Conservation (phyloP, 2,797 vertebrate species). For the Rhadinocentrus ornatus region DNA sequence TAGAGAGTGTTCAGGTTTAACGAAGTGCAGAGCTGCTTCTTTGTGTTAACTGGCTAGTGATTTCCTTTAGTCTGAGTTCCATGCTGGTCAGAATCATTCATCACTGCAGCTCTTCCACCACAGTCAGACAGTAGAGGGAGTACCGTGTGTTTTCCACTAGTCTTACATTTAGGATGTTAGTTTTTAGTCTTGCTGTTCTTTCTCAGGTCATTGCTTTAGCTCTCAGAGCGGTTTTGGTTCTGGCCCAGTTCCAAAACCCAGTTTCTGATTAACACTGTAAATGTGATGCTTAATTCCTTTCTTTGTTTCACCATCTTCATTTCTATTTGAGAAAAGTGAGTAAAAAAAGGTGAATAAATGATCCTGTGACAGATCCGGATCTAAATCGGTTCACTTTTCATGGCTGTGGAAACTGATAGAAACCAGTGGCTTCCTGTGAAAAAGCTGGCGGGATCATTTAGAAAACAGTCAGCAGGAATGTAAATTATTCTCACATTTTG, state of each 20-base stretch:
- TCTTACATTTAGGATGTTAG: too few relatives aligned
- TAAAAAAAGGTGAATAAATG: too few relatives aligned
- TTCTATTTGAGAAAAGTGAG: neutral
- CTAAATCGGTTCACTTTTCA: neutral
- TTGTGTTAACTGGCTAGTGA: conserved; percentile 57
- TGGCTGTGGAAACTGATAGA: neutral
- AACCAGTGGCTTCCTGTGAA: neutral
- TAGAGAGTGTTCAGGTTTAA: conserved; percentile 27
- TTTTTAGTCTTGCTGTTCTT: too few relatives aligned
- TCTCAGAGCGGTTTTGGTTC: too few relatives aligned
- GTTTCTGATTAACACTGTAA: too few relatives aligned
- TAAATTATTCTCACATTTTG: conserved; percentile 5
- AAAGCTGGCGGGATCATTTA: too few relatives aligned
- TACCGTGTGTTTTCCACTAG: too few relatives aligned
- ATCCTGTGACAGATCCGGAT: neutral
- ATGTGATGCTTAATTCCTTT: neutral
- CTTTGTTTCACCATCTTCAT: neutral
- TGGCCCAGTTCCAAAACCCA: too few relatives aligned
- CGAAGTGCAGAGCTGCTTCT: conserved; percentile 31
- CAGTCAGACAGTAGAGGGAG: too few relatives aligned
- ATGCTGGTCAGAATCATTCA: conserved; percentile 55
- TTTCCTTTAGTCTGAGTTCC: conserved; percentile 67
- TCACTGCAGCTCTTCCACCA: conserved; percentile 42
- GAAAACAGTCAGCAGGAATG: neutral
- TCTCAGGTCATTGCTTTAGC: too few relatives aligned